Conservation (phyloP, 53 echinoderm and acorn worm genomes). For the Zoroaster sp. region DNA sequence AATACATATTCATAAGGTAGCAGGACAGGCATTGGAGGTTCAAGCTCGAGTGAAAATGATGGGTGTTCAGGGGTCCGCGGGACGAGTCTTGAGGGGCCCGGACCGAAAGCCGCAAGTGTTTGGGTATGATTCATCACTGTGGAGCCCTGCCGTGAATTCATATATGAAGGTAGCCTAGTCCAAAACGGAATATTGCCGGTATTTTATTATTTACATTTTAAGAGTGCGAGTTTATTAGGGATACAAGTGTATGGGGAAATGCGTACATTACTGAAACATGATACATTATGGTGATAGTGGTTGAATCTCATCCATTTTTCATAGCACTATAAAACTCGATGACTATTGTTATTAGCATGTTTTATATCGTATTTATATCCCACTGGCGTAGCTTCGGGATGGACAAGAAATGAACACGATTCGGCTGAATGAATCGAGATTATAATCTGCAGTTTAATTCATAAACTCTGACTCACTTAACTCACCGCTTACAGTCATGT, state of each 20-base stretch:
- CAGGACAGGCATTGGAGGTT: not conserved
- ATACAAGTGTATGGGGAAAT: not conserved
- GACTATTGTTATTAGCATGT: slow-evolving; percentile 39
- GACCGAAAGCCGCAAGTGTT: slow-evolving; percentile 11
- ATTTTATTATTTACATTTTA: not conserved
- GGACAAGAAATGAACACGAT: not conserved
- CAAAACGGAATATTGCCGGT: not conserved
- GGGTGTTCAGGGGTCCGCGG: slow-evolving; percentile 18
- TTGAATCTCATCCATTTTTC: slow-evolving; percentile 37
- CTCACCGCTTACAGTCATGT: not conserved
- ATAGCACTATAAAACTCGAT: slow-evolving; percentile 30
- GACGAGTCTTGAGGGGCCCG: not conserved
- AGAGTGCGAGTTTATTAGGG: not conserved
- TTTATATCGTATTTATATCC: slow-evolving; percentile 9
- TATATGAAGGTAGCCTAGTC: not conserved
- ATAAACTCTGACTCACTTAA: not conserved
- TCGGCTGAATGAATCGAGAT: not conserved
- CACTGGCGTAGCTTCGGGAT: slow-evolving; percentile 16
- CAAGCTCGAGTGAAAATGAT: slow-evolving; percentile 59
- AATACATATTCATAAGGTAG: slow-evolving; percentile 31
- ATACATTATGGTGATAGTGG: not conserved
- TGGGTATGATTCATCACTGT: slow-evolving; percentile 45
- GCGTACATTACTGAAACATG: slow-evolving; percentile 38
- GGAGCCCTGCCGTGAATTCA: slow-evolving; percentile 16
- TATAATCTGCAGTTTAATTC: not conserved